Evolutionary conservation across 2,888 invertebrate genomes (phyloP).

Genomic region (Philereme vetulata): DNA sequence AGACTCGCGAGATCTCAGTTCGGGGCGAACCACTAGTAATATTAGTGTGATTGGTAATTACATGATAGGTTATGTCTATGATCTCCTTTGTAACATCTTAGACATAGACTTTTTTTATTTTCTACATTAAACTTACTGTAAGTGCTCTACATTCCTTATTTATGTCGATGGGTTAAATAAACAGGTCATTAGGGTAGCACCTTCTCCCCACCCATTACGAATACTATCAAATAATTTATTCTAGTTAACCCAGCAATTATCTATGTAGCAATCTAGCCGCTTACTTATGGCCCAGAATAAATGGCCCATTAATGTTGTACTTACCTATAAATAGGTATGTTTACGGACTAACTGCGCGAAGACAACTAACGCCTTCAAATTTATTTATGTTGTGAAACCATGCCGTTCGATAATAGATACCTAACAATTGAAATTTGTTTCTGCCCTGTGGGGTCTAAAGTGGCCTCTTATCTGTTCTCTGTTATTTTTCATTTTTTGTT

Average conservation of each 20-base stretch:
- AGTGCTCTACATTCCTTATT: too few species aligned
- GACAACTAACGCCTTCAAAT: constrained; percentile 27
- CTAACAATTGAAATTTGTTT: constrained; percentile 27
- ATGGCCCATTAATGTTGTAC: constrained; percentile 38
- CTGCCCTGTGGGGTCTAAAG: too few species aligned
- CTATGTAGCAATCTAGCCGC: constrained; percentile 26
- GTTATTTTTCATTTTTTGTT: too few species aligned
- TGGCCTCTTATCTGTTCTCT: too few species aligned
- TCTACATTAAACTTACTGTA: too few species aligned
- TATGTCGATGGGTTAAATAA: background rate
- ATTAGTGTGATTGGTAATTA: too few species aligned
- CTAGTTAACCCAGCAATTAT: constrained; percentile 20
- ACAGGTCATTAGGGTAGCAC: constrained; percentile 7
- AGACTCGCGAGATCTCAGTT: too few species aligned
- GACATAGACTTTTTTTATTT: too few species aligned
- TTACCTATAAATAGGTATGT: constrained; percentile 35
- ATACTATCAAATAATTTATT: constrained; percentile 21
- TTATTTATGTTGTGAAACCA: constrained; percentile 18
- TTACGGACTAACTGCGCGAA: constrained; percentile 30
- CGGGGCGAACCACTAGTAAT: too few species aligned
- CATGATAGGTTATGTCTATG: too few species aligned
- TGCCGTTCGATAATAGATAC: constrained; percentile 28
- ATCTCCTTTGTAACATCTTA: too few species aligned
- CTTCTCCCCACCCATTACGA: constrained; percentile 1
- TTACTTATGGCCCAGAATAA: constrained; percentile 33